These are phyloP conservation scores for Lathronympha strigana DNA, from an alignment of 2,888 invertebrate species.

Conservation along the genomic window DNA sequence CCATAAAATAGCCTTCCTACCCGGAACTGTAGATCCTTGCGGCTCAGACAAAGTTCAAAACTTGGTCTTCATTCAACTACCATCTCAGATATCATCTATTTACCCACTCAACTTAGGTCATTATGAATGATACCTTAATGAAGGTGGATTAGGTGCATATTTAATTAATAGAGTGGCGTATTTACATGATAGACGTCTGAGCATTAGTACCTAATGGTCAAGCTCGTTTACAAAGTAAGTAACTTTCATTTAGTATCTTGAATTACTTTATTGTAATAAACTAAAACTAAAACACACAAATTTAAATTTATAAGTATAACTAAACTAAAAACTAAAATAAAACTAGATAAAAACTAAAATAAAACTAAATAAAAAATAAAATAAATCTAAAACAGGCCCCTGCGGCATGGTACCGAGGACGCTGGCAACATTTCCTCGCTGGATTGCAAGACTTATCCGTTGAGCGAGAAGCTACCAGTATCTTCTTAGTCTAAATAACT, in stretches of 20 bases:
- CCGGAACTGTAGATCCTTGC: slow-evolving; percentile 2
- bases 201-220: background rate
- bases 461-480: too few species aligned
- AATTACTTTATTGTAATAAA: too few species aligned
- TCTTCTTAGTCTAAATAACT: too few species aligned
- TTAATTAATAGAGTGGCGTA: background rate
- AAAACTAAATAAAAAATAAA: too few species aligned
- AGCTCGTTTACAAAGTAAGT: background rate
- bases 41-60: slow-evolving; percentile 10
- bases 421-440: too few species aligned
- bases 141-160: background rate
- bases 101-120: background rate
- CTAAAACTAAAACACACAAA: too few species aligned
- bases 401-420: too few species aligned
- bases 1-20: slow-evolving; percentile 7
- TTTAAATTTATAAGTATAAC: too few species aligned
- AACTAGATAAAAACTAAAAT: too few species aligned
- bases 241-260: background rate
- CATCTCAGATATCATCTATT: background rate
- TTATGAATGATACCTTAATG: background rate
- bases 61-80: slow-evolving; percentile 11
- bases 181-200: background rate
- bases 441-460: too few species aligned
- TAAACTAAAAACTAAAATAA: too few species aligned
- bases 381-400: too few species aligned